Percentiles rank a stretch among this genome's conserved stretches.
Evolutionary conservation across 2,113 vertebrate species (phyloP).

Genomic region (Peromyscus leucopus): DNA sequence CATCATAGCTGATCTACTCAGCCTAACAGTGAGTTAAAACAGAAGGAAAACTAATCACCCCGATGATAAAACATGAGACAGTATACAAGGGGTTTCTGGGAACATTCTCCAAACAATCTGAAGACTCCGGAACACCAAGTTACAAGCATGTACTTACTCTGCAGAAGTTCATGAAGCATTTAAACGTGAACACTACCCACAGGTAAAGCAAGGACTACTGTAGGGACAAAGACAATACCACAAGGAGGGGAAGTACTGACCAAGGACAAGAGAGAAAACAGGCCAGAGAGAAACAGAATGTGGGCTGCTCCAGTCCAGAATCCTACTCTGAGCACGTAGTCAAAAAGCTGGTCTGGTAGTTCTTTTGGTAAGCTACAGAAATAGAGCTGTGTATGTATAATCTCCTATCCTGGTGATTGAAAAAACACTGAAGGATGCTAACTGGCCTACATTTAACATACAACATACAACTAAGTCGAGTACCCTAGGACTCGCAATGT

Average conservation of each 20-base stretch:
- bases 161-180: constrained; percentile 13
- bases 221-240: not conserved
- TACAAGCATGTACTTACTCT: not conserved
- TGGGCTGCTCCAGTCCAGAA: not conserved
- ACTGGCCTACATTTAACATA: not conserved
- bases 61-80: not conserved
- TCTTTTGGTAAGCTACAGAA: not conserved
- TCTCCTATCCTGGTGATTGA: not conserved
- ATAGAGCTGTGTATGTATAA: not conserved
- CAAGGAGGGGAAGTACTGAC: not conserved
- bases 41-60: not conserved
- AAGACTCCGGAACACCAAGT: not conserved
- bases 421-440: not conserved
- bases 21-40: not conserved
- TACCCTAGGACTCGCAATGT: not conserved
- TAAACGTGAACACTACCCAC: not conserved
- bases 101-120: not conserved
- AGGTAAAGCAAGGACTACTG: not conserved
- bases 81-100: not conserved
- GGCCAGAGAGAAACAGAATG: not conserved
- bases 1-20: not conserved
- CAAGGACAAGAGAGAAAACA: not conserved
- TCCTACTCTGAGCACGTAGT: not conserved
- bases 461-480: not conserved
- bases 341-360: not conserved